phyloP scores from a whole-genome alignment of 2,113 vertebrate genomes.

The Epinephelus moara region DNA sequence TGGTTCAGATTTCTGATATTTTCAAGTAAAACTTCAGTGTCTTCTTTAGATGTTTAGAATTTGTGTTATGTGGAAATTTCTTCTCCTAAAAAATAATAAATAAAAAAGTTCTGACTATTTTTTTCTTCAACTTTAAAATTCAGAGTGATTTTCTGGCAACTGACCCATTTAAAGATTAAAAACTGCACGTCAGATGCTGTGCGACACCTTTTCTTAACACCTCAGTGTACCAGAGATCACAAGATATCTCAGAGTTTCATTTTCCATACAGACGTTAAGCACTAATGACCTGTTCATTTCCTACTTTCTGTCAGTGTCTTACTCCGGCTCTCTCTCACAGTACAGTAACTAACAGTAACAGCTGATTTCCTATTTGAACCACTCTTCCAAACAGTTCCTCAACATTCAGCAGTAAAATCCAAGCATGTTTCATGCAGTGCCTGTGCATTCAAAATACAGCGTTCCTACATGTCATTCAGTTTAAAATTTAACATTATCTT shows the following conservation, averaged over 20 bases:
- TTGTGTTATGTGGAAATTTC: not conserved
- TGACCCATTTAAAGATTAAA: not conserved
- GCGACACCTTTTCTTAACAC: not conserved
- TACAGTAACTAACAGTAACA: constrained; percentile 14
- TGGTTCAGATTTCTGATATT: constrained; percentile 47
- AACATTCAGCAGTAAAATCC: not conserved
- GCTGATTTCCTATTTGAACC: not conserved
- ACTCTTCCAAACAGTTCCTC: not conserved
- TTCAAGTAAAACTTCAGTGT: constrained; percentile 28
- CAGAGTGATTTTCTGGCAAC: not conserved
- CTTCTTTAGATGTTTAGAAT: not conserved
- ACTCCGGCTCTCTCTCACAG: not conserved
- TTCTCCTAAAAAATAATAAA: not conserved
- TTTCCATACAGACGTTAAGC: not conserved
- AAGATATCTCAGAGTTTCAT: not conserved
- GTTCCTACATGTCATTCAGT: not conserved
- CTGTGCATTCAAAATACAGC: not conserved
- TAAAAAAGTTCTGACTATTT: not conserved
- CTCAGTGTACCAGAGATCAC: not conserved
- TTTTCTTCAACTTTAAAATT: not conserved
- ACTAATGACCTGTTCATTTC: not conserved
- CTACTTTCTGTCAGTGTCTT: not conserved
- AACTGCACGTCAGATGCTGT: not conserved
- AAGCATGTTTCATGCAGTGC: constrained; percentile 5
- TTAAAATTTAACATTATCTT: not conserved